Conservation (phyloP, 2,113 vertebrate species). For the Eudorcas thomsonii region DNA sequence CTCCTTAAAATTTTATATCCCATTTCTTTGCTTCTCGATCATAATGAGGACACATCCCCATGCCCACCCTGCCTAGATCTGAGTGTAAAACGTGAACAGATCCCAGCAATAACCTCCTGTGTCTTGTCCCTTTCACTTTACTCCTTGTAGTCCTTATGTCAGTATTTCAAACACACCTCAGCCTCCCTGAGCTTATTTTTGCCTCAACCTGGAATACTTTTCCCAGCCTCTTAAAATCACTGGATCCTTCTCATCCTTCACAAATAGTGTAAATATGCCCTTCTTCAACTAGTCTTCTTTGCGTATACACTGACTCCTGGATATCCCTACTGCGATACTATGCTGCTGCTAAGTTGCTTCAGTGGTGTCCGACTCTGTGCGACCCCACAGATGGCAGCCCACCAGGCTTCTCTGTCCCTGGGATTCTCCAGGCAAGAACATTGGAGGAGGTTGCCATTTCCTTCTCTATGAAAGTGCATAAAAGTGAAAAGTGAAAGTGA, state of each 20-base stretch:
- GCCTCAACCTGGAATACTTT: background rate
- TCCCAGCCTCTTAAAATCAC: background rate
- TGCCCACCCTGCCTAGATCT: background rate
- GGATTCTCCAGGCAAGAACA: no score
- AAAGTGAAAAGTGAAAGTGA: no score
- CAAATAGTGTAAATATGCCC: background rate
- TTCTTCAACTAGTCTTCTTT: background rate
- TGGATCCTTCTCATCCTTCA: background rate
- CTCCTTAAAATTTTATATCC: background rate
- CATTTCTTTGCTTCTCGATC: background rate
- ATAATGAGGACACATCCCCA: background rate
- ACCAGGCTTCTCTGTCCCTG: no score
- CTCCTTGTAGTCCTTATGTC: background rate
- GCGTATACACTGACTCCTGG: background rate
- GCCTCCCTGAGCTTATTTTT: background rate
- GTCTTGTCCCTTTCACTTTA: background rate
- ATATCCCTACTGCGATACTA: background rate
- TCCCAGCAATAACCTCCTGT: background rate
- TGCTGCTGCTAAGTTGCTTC: no score
- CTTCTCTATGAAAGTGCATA: no score
- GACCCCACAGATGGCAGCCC: no score
- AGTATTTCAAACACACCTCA: background rate
- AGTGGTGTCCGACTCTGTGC: no score
- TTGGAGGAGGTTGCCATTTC: no score
- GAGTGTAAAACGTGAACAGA: background rate